A percentile compares a stretch with the other conserved stretches of the same genome.
phyloP scores from a whole-genome alignment of 2,888 invertebrate genomes.

The Yponomeuta malinellus region DNA sequence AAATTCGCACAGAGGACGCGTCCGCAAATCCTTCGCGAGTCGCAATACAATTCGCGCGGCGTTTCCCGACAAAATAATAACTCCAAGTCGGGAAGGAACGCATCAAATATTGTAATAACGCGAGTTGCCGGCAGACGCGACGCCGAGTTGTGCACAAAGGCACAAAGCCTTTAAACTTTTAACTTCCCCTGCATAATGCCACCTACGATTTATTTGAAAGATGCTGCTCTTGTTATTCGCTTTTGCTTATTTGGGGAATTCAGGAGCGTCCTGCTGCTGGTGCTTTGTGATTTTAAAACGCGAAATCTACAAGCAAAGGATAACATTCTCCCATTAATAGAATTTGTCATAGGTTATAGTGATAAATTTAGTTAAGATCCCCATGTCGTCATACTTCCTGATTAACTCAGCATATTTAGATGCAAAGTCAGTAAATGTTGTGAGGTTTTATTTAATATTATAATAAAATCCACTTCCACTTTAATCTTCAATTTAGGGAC shows the following conservation, averaged over 20 bases:
- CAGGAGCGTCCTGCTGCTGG: too few relatives aligned
- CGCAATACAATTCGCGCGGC: neutral
- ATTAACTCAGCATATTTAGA: too few relatives aligned
- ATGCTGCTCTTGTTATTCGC: neutral
- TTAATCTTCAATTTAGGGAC: too few relatives aligned
- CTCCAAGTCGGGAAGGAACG: neutral
- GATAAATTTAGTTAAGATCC: too few relatives aligned
- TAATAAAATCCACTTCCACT: too few relatives aligned
- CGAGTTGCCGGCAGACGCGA: neutral
- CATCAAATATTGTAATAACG: slow-evolving; percentile 5
- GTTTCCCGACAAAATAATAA: neutral
- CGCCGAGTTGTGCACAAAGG: neutral
- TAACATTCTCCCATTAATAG: too few relatives aligned
- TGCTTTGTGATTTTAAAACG: too few relatives aligned
- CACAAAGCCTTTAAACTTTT: neutral
- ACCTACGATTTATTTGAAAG: neutral
- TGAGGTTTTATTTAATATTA: too few relatives aligned
- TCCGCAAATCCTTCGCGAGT: neutral
- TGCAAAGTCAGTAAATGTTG: too few relatives aligned
- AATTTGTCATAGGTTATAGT: too few relatives aligned
- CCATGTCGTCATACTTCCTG: too few relatives aligned
- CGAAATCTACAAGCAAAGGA: too few relatives aligned
- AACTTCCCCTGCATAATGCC: neutral
- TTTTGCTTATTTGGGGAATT: neutral
- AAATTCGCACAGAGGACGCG: neutral